A percentile compares a stretch with the other conserved stretches of the same genome.
Conservation (phyloP, 2,797 vertebrate genomes). For the Alcedo quadribrachys region DNA sequence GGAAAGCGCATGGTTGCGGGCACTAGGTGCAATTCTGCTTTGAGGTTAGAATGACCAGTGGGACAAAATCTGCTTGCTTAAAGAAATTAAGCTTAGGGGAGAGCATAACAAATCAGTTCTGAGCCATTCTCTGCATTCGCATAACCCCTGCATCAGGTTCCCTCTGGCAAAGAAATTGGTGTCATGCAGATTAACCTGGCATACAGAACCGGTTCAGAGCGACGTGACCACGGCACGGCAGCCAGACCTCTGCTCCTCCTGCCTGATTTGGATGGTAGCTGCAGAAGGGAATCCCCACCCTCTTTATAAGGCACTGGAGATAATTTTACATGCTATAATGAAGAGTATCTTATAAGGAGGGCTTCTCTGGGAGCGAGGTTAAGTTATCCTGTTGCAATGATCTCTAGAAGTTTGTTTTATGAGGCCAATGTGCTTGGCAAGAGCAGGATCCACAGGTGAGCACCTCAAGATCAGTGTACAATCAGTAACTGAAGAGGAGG, state of each 20-base stretch:
- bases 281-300: conserved; percentile 42
- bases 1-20: conserved; percentile 45
- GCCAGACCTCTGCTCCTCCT: conserved; percentile 18
- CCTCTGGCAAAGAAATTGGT: conserved; percentile 18
- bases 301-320: conserved; percentile 69
- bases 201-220: not conserved
- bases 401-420: conserved; percentile 19
- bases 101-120: conserved; percentile 7
- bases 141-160: conserved; percentile 13
- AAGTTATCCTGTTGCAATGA: not conserved
- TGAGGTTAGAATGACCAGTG: conserved; percentile 67
- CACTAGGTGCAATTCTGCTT: conserved; percentile 32
- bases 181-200: conserved; percentile 30
- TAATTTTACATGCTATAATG: conserved; percentile 65
- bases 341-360: conserved; percentile 69
- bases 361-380: conserved; percentile 41
- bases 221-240: not conserved
- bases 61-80: conserved; percentile 65
- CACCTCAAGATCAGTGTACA: not conserved
- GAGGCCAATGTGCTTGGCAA: conserved; percentile 23
- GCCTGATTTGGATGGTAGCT: conserved; percentile 34
- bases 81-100: conserved; percentile 28
- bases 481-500: not conserved
- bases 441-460: conserved; percentile 24
- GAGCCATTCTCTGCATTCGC: not conserved